phyloP scores from a whole-genome alignment of 1,140 invertebrate species.

The Paralvinella palmiformis region DNA sequence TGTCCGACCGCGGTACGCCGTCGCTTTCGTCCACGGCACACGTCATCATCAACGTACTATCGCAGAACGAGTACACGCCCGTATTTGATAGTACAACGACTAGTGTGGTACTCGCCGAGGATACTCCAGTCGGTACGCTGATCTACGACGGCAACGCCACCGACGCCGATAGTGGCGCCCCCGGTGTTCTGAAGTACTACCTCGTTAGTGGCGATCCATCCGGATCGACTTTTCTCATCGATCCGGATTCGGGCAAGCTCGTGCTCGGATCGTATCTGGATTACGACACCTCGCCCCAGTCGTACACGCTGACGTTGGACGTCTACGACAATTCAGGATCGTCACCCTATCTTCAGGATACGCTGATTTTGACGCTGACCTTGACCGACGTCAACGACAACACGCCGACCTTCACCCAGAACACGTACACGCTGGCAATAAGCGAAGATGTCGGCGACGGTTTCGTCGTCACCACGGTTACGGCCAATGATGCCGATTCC shows the following conservation, averaged over 20 bases:
- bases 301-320: constrained; percentile 18
- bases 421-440: constrained; percentile 23
- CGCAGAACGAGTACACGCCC: background rate
- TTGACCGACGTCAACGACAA: constrained; percentile 26
- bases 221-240: background rate
- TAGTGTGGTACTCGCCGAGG: constrained; percentile 20
- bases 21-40: background rate
- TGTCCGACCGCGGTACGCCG: background rate
- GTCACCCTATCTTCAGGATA: background rate
- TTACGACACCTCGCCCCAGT: constrained; percentile 29
- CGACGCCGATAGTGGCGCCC: constrained; percentile 24
- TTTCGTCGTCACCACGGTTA: constrained; percentile 22
- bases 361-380: background rate
- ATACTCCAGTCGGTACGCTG: constrained; percentile 13
- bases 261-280: constrained; percentile 29
- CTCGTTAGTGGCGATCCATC: constrained; percentile 16
- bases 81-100: background rate
- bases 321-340: constrained; percentile 17
- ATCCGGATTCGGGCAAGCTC: background rate
- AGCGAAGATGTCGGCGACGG: constrained; percentile 23
- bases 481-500: constrained; percentile 11
- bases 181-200: constrained; percentile 25
- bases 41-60: constrained; percentile 1
- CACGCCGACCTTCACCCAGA: constrained; percentile 26
- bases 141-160: constrained; percentile 25